phyloP scores from a whole-genome alignment of 2,888 invertebrate genomes.

The Drosophila flavopinicola region DNA sequence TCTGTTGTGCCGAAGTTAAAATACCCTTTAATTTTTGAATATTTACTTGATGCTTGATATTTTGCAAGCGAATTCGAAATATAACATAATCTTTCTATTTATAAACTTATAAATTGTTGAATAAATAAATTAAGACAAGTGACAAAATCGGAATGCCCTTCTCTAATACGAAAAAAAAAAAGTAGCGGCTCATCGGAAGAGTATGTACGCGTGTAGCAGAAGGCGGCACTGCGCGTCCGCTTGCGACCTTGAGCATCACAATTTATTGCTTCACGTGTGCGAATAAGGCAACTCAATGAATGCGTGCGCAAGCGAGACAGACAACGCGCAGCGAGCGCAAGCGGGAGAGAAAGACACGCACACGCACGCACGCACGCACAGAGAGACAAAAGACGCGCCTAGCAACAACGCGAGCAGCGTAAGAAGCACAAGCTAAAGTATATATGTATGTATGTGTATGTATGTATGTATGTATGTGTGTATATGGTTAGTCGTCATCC shows the following conservation, averaged over 20 bases:
- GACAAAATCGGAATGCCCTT: background rate
- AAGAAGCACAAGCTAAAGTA: constrained; percentile 13
- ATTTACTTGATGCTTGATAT: no score
- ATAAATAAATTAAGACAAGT: background rate
- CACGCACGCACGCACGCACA: constrained; percentile 32
- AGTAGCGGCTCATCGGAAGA: background rate
- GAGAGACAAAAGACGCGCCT: constrained; percentile 53
- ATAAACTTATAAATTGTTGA: no score
- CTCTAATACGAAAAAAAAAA: constrained; percentile 7
- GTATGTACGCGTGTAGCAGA: constrained; percentile 2
- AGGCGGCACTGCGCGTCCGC: constrained; percentile 15
- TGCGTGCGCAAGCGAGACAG: constrained; percentile 25
- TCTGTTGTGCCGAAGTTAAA: background rate
- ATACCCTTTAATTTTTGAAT: constrained; percentile 2
- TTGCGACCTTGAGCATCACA: constrained; percentile 82
- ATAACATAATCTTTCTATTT: no score
- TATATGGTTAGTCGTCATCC: constrained; percentile 4
- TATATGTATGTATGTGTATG: background rate
- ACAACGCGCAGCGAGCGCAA: constrained; percentile 7
- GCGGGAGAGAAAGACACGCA: constrained; percentile 25
- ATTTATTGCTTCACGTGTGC: constrained; percentile 83
- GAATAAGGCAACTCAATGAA: constrained; percentile 61
- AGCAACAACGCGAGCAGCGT: constrained; percentile 53
- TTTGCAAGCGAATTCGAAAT: no score
- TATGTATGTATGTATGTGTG: background rate